Base-by-base conservation (phyloP, 92 coral and sea anemone genomes). In the Phymanthus crucifer region DNA sequence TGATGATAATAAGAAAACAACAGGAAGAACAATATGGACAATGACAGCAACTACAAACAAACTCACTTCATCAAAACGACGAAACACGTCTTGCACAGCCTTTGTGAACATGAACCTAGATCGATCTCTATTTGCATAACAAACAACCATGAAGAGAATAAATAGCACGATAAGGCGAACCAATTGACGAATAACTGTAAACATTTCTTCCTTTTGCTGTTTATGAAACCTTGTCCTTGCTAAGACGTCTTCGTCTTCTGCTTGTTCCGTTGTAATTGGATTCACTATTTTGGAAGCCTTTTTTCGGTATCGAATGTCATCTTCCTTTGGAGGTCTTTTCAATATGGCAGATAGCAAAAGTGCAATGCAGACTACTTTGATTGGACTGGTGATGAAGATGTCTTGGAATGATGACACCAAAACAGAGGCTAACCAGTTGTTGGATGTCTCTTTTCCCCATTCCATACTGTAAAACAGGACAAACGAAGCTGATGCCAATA, bases 91-190 rank as follows among this genome's bases (percentile, higher is more conserved):
- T 78, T 77, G 75, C 56, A 92, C 71, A 61, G 97, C 86, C 43
- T 80, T 84, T 29, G 97, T 94, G 64, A 94, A 72, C 50, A 83
- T 26, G 71, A 79, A 94, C 40, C 94, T 87, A 34, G 91, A 83
- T 13, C 71, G 78, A 21, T 83, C 86, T 27, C 92, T 87, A 74
- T 94, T 92, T 70, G 91, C 93, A 71, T 91, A 94, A 70, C 95
- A 89, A 33, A 90, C 94, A 1, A 88, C 80, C 84, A 82, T 80
- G 78, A 94, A 83, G 61, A 94, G 80, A 12, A 89, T 69, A 23
- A 87, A 76, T 71, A 91, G 83, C 17, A 85, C 57, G 34, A 89
- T 72, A 66, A 94, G 77, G 21, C 87, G 81, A 23, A 70, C 56
- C 10, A 89, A 81, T 76, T 89, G 91, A 45, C 78, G 64, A 35